These are phyloP conservation scores for Neotragus pygmaeus DNA, from an alignment of 2,113 vertebrate species.

Conservation along the genomic window DNA sequence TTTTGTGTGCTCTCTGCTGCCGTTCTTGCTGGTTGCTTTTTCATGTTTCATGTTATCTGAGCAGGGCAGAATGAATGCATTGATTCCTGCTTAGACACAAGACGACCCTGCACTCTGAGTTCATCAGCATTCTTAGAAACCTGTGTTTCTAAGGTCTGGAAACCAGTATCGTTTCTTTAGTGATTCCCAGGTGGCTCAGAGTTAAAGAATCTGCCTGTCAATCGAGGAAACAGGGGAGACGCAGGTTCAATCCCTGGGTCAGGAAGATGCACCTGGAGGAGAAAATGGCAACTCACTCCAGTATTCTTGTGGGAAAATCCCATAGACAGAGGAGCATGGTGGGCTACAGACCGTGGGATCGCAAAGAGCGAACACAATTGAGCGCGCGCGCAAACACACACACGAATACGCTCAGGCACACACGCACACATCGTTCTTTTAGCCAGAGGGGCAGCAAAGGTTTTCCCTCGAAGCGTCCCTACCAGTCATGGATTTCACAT, in stretches of 20 bases:
- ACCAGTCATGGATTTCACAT: constrained; percentile 40
- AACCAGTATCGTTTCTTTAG: neutral
- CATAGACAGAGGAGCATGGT: neutral
- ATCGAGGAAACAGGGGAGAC: neutral
- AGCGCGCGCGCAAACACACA: neutral
- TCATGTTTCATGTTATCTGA: neutral
- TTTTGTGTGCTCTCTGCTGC: too few species aligned
- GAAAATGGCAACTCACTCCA: neutral
- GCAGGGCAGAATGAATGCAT: neutral
- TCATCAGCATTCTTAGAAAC: neutral
- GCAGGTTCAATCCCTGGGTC: neutral
- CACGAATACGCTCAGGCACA: neutral
- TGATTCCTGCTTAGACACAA: neutral
- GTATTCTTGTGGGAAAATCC: neutral
- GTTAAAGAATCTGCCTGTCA: neutral
- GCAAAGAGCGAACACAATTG: neutral
- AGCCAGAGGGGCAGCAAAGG: neutral
- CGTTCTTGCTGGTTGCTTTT: too few species aligned
- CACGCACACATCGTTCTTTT: neutral
- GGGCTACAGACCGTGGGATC: neutral
- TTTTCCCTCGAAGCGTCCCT: neutral
- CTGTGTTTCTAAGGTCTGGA: neutral
- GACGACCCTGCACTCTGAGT: neutral
- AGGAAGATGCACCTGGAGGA: neutral
- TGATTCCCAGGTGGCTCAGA: neutral